Base-by-base conservation (phyloP, 1,140 invertebrate genomes). In the Phymastichus coffea region DNA sequence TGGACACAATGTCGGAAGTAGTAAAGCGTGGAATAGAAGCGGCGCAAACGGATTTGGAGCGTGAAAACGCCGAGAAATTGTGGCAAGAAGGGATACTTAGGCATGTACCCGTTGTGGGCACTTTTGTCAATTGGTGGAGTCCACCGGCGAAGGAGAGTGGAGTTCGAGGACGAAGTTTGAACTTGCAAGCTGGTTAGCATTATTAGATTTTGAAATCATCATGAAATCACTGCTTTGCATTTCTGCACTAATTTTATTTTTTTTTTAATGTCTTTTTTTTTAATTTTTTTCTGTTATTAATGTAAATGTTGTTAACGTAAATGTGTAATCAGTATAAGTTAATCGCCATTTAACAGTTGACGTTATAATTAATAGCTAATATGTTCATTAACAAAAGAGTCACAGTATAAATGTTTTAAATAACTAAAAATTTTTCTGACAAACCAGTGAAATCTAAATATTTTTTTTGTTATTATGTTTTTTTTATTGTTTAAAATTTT, bases 1-100 rank as follows among this genome's bases (percentile, higher is more conserved):
- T 98, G 40, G 94, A 96, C 69, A 91, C 91, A 20, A 95, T 98
- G 93, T 91, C 93, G 1, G 93, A 98, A 81, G 89, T 97, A 48
- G 88, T 97, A 0, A 93, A 91, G 70, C 92, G 94, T 83, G 93
- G 89, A 83, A 98, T 98, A 64, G 92, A 96, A 75, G 89, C 92
- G 23, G 95, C 94, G 0, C 94, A 92, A 52, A 86, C 91, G 64
- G 95, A 97, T 74, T 79, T 99, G 23, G 87, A 93, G 71, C 87
- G 90, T 54, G 94, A 97, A 80, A 92, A 89, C 47, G 89, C 93
- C 43, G 90, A 94, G 67, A 88, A 91, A 71, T 79, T 97, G 7
- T 92, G 92, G 88, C 93, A 98, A 75, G 95, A 98, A 79, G 95
- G 95, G 37, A 88, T 98, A 51, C 80, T 98, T 44, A 81, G 95